These are phyloP conservation scores for Manis pentadactyla DNA, from an alignment of 2,797 vertebrate species.

Conservation along the genomic window DNA sequence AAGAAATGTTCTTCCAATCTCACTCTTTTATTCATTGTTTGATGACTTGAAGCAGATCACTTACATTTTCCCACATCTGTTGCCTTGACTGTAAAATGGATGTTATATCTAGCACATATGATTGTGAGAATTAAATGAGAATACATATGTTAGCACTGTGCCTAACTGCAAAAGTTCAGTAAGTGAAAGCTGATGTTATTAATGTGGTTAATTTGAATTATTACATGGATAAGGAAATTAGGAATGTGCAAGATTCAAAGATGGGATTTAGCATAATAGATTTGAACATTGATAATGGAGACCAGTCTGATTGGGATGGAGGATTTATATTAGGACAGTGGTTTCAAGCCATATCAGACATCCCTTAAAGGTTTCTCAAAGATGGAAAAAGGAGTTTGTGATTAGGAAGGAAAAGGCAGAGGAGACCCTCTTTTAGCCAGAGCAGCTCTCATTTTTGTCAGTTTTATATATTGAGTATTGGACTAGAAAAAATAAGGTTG, in stretches of 20 bases:
- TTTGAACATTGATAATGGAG: not conserved
- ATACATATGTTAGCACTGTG: not conserved
- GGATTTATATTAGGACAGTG: not conserved
- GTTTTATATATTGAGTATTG: not conserved
- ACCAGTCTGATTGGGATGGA: not conserved
- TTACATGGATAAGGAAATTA: not conserved
- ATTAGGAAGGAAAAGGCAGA: not conserved
- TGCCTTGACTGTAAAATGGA: conserved; percentile 9
- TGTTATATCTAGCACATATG: not conserved
- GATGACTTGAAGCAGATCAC: not conserved
- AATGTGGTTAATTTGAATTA: conserved; percentile 23
- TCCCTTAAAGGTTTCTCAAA: not conserved
- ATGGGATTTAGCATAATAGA: not conserved
- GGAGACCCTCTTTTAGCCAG: not conserved
- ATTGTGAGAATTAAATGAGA: conserved; percentile 43
- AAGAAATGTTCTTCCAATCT: not conserved
- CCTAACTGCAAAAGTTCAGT: not conserved
- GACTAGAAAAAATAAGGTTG: not conserved
- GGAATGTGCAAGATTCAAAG: not conserved
- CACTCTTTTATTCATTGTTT: conserved; percentile 11
- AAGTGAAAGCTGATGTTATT: not conserved
- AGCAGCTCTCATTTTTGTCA: conserved; percentile 19
- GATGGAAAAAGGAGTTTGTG: not conserved
- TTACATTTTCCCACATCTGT: not conserved
- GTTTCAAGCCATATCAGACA: not conserved